Evolutionary conservation across 1,140 invertebrate genomes (phyloP).

Genomic region (Eurosta solidaginis): DNA sequence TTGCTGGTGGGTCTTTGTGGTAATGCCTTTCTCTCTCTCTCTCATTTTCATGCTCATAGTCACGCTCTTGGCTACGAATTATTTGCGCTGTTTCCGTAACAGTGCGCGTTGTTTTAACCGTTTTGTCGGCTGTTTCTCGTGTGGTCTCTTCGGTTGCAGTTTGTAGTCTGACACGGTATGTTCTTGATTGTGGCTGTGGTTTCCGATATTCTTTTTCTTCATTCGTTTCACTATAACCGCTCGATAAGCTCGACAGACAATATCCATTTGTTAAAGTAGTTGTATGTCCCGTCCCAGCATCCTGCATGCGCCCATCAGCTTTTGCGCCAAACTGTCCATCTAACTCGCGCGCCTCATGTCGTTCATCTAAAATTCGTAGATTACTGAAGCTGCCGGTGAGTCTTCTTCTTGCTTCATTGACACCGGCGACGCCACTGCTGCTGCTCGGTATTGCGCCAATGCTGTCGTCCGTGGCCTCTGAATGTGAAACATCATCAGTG

Average conservation of each 20-base stretch:
- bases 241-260: constrained; percentile 37
- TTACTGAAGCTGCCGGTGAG: constrained; percentile 37
- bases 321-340: neutral
- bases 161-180: constrained; percentile 41
- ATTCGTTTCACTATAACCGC: neutral
- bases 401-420: neutral
- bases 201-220: constrained; percentile 4
- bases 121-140: neutral
- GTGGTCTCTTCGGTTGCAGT: constrained; percentile 26
- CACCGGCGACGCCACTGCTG: constrained; percentile 41
- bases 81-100: constrained; percentile 39
- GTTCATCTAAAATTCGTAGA: constrained; percentile 51
- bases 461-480: constrained; percentile 56
- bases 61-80: neutral
- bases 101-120: constrained; percentile 29
- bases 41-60: neutral
- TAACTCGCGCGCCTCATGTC: constrained; percentile 3
- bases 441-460: constrained; percentile 50
- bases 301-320: neutral
- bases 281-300: neutral
- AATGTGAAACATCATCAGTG: constrained; percentile 56
- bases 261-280: constrained; percentile 45
- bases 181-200: constrained; percentile 45
- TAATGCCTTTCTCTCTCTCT: neutral
- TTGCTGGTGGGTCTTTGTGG: constrained; percentile 38